Conservation (phyloP, 1,140 invertebrate genomes). For the Hetaerina americana region DNA sequence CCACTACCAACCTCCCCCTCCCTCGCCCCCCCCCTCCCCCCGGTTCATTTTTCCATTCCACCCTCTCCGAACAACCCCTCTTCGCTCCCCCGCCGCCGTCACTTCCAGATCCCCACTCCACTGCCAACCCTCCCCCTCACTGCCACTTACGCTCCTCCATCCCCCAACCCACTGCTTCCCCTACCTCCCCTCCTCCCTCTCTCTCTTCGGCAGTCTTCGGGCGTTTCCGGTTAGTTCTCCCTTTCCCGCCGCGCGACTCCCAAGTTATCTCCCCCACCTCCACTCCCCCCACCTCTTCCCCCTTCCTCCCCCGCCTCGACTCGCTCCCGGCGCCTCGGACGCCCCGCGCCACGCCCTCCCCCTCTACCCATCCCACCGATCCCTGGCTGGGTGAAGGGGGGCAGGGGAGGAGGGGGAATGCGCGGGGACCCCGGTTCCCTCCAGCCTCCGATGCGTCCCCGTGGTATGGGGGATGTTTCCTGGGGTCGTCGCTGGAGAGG, state of each 20-base stretch:
- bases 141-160: no score
- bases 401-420: neutral
- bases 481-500: neutral
- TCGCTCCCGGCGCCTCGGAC: neutral
- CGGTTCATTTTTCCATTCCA: no score
- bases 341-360: neutral
- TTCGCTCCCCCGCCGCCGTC: neutral
- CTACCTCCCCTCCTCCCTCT: neutral
- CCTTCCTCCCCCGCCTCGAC: neutral
- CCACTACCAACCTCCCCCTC: neutral
- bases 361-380: neutral
- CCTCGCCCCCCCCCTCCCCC: neutral
- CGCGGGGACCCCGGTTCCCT: neutral
- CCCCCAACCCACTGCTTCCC: neutral
- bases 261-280: neutral
- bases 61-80: neutral
- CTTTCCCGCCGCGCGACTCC: neutral
- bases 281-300: neutral
- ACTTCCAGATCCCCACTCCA: neutral
- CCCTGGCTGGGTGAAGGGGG: neutral
- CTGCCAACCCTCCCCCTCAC: neutral
- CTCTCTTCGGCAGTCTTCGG: neutral
- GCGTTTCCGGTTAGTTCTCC: neutral
- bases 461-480: neutral
- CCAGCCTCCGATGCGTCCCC: neutral